Percentiles rank a stretch among this genome's conserved stretches.
Conservation (phyloP, 1,140 invertebrate genomes). For the Maconellicoccus hirsutus region DNA sequence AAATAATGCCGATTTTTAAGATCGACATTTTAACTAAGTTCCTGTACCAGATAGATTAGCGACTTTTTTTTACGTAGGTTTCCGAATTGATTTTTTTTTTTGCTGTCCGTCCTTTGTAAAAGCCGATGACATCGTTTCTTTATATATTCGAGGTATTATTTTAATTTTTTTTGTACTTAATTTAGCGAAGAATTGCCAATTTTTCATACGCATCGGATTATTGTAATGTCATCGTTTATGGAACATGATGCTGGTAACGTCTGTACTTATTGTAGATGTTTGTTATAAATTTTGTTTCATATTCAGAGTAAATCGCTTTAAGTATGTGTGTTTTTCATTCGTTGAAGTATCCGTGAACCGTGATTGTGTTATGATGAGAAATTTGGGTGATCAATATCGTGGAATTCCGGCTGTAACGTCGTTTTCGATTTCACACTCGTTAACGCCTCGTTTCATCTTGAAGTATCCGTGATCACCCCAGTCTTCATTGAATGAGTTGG, state of each 20-base stretch:
- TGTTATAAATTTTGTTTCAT: neutral
- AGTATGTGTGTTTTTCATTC: neutral
- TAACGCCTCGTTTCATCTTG: slow-evolving; percentile 52
- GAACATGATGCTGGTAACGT: neutral
- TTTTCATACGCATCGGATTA: neutral
- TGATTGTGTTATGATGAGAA: no score
- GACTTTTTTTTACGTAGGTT: neutral
- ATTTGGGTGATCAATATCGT: no score
- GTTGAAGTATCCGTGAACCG: no score
- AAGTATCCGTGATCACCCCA: slow-evolving; percentile 45
- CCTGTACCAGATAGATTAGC: neutral
- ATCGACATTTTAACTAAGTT: neutral
- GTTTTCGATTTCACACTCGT: slow-evolving; percentile 52
- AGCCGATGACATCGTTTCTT: neutral
- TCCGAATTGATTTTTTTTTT: neutral
- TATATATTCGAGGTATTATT: neutral
- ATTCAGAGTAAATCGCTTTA: slow-evolving; percentile 4
- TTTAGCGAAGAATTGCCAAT: neutral
- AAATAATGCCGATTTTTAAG: neutral
- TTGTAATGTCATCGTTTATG: neutral
- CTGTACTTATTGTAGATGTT: neutral
- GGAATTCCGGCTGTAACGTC: slow-evolving; percentile 65
- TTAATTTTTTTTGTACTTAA: slow-evolving; percentile 6
- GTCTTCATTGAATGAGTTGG: slow-evolving; percentile 42
- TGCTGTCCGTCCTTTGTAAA: neutral